These are phyloP conservation scores for Taurulus bubalis DNA, from an alignment of 2,113 vertebrate species.

Conservation along the genomic window DNA sequence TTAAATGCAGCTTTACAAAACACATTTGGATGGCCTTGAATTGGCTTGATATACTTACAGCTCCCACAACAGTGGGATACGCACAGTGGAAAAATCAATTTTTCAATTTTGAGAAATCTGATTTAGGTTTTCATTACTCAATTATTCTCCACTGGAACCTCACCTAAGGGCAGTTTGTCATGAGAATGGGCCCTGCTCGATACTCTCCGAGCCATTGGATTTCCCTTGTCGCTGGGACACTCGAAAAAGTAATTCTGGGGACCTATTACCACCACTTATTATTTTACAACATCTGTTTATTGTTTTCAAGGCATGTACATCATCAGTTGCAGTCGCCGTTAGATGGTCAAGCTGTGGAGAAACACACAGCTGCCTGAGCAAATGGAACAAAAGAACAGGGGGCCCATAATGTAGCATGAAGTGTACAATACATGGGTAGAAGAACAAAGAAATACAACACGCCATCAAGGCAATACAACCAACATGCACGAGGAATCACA, in stretches of 20 bases:
- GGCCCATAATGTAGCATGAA: not conserved
- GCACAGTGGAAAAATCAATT: conserved; percentile 58
- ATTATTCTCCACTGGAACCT: conserved; percentile 53
- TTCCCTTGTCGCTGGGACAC: conserved; percentile 24
- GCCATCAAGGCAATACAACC: not conserved
- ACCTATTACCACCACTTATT: not conserved
- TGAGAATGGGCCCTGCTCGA: conserved; percentile 36
- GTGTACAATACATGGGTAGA: not conserved
- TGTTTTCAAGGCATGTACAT: not conserved
- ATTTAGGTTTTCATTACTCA: conserved; percentile 71
- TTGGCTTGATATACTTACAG: conserved; percentile 46
- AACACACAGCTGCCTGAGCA: not conserved
- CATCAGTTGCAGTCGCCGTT: not conserved
- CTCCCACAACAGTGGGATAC: conserved; percentile 22
- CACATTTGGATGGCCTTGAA: conserved; percentile 26
- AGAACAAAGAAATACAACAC: not conserved
- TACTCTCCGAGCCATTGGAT: conserved; percentile 21
- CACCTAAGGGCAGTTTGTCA: conserved; percentile 55
- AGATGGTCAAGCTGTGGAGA: not conserved
- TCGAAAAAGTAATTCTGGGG: not conserved
- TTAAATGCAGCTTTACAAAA: conserved; percentile 39
- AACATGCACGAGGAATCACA: too few species aligned
- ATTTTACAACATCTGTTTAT: not conserved
- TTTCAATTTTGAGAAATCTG: conserved; percentile 67
- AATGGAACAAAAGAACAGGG: not conserved